Base-by-base conservation (phyloP, 2,888 invertebrate genomes). In the Dusona sp. region DNA sequence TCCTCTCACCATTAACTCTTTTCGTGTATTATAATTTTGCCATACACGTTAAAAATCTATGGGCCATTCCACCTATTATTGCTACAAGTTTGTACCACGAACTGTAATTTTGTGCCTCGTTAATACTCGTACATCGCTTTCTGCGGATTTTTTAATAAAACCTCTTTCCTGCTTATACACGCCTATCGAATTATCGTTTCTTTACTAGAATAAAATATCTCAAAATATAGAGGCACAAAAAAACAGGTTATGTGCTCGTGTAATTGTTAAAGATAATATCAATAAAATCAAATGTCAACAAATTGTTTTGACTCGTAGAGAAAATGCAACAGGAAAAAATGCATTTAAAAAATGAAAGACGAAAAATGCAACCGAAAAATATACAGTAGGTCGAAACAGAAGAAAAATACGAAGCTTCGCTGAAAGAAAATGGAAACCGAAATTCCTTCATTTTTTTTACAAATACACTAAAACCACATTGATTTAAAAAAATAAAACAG, bases 11-110 rank as follows among this genome's bases (percentile, higher is more conserved):
- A 36, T 75, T 67, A 67, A 22, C 51, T 22, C 45, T 67, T 51
- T 54, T 38, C n/a, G 3, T 16, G 19, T 16, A 77, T 51, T 65
- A 77, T 78, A 33, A 51, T 67, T 67, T 78, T 38, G n/a, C 67
- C 67, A 65, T 36, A 25, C 16, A 38, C 65, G n/a, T 51, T 16
- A 16, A 33, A 78, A 38, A 67, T 67, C 36, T 67, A 67, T 22
- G 38, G 8, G 8, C 38, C 38, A 22, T 67, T 67, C 8, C 36
- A 16, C 1, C n/a, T 9, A 38, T n/a, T 67, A 11, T 67, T 67
- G 19, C 0, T n/a, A 38, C 9, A 38, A 67, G n/a, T 67, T 67
- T 38, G 11, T 22, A 22, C 38, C 67, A 29, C n/a, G 8, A 36
- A 38, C 22, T 38, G 9, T 67, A 1, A 67, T 67, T 67, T 67